These are phyloP conservation scores for Diploptera punctata DNA, from an alignment of 2,888 invertebrate genomes.

Conservation along the genomic window DNA sequence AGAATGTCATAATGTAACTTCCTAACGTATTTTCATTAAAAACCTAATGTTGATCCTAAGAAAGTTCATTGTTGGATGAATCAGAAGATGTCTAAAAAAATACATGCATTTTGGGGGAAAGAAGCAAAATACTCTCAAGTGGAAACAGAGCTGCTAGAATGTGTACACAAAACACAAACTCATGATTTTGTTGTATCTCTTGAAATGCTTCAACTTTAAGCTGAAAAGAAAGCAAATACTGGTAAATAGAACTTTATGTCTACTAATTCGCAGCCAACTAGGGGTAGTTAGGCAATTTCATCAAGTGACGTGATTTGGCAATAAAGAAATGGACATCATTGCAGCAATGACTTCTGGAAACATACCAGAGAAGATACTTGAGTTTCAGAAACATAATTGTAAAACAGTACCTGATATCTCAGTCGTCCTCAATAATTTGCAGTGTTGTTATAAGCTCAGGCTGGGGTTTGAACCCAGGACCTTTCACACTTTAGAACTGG, in stretches of 20 bases:
- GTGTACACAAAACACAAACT: not conserved
- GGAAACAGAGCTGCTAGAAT: not conserved
- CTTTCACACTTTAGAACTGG: too few relatives aligned
- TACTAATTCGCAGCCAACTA: not conserved
- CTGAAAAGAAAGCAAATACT: too few relatives aligned
- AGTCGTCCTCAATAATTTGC: too few relatives aligned
- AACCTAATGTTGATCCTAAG: too few relatives aligned
- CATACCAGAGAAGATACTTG: not conserved
- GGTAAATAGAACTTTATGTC: not conserved
- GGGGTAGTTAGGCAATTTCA: not conserved
- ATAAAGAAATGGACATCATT: not conserved
- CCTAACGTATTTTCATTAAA: too few relatives aligned
- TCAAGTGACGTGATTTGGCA: not conserved
- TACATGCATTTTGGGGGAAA: not conserved
- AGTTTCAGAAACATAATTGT: not conserved
- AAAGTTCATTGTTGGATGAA: not conserved
- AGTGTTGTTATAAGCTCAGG: too few relatives aligned
- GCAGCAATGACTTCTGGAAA: not conserved
- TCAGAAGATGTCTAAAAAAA: not conserved
- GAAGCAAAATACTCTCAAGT: not conserved
- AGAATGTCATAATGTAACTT: too few relatives aligned
- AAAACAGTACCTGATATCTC: too few relatives aligned
- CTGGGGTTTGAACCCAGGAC: too few relatives aligned
- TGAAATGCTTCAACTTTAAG: not conserved
- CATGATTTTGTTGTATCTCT: not conserved